A percentile compares a stretch with the other conserved stretches of the same genome.
Conservation (phyloP, 2,797 vertebrate species). For the Smutsia gigantea region DNA sequence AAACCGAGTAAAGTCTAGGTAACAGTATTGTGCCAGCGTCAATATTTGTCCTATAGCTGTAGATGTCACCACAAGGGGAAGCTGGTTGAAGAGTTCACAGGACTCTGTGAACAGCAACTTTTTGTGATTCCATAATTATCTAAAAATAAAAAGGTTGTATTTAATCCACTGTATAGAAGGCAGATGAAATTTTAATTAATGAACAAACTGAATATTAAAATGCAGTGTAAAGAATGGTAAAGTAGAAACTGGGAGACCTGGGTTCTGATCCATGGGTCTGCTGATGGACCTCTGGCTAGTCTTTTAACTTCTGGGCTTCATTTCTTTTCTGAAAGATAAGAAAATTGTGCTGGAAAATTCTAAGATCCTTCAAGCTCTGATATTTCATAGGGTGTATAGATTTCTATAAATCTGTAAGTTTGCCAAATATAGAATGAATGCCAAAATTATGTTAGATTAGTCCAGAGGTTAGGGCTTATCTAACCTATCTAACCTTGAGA, state of each 20-base stretch:
- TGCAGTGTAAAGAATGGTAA: conserved; percentile 16
- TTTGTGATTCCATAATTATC: background rate
- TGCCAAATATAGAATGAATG: background rate
- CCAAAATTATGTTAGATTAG: background rate
- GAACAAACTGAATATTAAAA: background rate
- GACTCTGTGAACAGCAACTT: background rate
- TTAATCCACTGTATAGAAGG: background rate
- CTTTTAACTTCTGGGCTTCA: background rate
- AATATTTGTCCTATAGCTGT: background rate
- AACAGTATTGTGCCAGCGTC: background rate
- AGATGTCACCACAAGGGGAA: background rate
- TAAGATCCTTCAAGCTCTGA: background rate
- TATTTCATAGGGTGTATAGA: background rate
- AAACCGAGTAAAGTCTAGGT: background rate
- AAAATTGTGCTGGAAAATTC: conserved; percentile 38
- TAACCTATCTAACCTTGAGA: background rate
- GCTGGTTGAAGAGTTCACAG: background rate
- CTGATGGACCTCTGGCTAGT: background rate
- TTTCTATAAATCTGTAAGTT: background rate
- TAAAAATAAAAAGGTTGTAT: background rate
- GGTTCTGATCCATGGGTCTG: background rate
- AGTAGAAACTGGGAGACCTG: background rate
- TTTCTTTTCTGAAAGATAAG: conserved; percentile 45
- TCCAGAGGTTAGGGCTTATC: background rate
- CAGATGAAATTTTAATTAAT: conserved; percentile 44